Evolutionary conservation across 64 coral and sea anemone genomes (phyloP), one percentile per base, ranked within the genome.

Genomic region (Pachyseris speciosa): DNA sequence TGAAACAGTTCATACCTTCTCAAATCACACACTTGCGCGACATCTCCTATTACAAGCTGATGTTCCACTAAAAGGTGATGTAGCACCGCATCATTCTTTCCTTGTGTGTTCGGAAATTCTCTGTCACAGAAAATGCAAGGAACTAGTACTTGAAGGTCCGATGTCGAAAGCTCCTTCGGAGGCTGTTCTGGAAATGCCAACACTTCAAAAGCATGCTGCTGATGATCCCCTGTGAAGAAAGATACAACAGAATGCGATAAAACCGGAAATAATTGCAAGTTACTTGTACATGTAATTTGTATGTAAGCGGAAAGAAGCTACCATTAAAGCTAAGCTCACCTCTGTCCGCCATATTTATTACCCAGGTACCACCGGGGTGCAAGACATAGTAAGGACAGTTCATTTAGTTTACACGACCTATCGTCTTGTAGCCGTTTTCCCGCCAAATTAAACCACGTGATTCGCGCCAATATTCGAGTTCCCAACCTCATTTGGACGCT

Each of bases 1-100:
- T n/a, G n/a, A n/a, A n/a, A n/a, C n/a, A n/a, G n/a, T n/a, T n/a
- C 8, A 36, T 59, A 99, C 97, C 97, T 99, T 86, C 84, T 99
- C 37, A 99, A 51, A 64, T 99, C 94, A 72, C 74, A 84, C 55
- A 99, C 91, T 19, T 93, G 90, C 45, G 80, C 90, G 39, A 95
- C 97, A 75, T 99, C 94, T 48, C 94, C 72, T 42, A 99, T 93
- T 43, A 99, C 90, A 17, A 99, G 68, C 69, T 99, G 97, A 42
- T 99, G 97, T 40, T 93, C 86, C 37, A 95, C 85, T 9, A 99
- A 57, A 75, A 99, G 71, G 58, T 99, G 97, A 69, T 99, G 97
- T 9, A 99, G 50, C 20, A 99, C 32, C 3, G 94, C 81, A 24
- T 99, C 90, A 58, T 95, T 99, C 37, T 99, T 99, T 36, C 72